A percentile compares a stretch with the other conserved stretches of the same genome.
Evolutionary conservation across 1,140 invertebrate species (phyloP).

Genomic region (Caenorhabditis remanei): DNA sequence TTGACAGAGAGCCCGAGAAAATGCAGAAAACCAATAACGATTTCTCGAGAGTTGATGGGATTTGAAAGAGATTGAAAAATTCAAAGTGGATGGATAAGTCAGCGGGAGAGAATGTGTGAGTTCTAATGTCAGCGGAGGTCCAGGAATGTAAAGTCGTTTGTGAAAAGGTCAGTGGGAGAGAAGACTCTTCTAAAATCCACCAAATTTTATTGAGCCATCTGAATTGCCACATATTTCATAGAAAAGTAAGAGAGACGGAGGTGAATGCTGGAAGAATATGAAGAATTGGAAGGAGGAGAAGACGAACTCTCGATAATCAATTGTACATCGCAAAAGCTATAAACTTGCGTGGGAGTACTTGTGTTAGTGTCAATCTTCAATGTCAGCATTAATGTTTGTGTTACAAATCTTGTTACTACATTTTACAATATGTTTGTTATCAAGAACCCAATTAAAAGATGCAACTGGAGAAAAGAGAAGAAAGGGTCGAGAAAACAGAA

Average conservation of each 20-base stretch:
- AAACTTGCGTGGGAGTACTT: conserved; percentile 12
- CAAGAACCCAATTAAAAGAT: conserved; percentile 2
- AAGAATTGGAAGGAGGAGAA: not conserved
- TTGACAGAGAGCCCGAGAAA: not conserved
- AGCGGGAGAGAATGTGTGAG: conserved; percentile 43
- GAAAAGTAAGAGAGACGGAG: not conserved
- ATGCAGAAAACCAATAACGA: conserved; percentile 27
- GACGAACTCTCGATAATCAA: conserved; percentile 50
- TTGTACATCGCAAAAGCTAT: not conserved
- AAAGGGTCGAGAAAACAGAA: not conserved
- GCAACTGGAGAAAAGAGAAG: not conserved
- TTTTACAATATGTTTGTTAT: not conserved
- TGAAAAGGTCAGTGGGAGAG: conserved; percentile 32
- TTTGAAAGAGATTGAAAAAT: conserved; percentile 41
- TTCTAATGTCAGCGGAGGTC: conserved; percentile 51
- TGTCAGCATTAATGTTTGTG: conserved; percentile 35
- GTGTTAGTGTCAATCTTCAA: conserved; percentile 6
- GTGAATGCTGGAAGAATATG: not conserved
- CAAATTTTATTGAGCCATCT: conserved; percentile 23
- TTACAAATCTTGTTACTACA: conserved; percentile 41
- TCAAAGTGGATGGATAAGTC: conserved; percentile 50
- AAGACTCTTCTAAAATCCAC: conserved; percentile 21
- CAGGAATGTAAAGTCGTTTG: conserved; percentile 48
- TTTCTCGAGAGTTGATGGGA: conserved; percentile 31
- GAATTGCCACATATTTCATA: conserved; percentile 48